A percentile compares a stretch with the other conserved stretches of the same genome.
Evolutionary conservation across 2,888 invertebrate species (phyloP).

Genomic region (Agonopterix subpropinquella): DNA sequence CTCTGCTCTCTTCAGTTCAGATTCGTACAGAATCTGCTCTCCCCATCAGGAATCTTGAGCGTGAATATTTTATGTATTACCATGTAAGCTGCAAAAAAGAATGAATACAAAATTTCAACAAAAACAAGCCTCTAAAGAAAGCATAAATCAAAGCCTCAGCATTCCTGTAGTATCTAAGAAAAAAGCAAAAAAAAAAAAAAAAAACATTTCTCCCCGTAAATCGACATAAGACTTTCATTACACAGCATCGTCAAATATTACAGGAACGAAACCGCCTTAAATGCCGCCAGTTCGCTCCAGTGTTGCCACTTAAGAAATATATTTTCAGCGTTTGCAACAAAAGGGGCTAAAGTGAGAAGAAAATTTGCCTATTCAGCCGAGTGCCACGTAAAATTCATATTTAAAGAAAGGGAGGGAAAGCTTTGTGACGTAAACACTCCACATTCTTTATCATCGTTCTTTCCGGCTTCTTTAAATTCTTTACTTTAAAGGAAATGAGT

Average conservation of each 20-base stretch:
- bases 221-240: slow-evolving; percentile 9
- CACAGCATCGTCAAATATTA: slow-evolving; percentile 7
- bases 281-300: slow-evolving; percentile 7
- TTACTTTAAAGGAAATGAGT: neutral
- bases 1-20: no score
- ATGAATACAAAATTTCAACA: no score
- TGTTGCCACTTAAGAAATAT: slow-evolving; percentile 19
- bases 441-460: neutral
- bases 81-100: no score
- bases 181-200: neutral
- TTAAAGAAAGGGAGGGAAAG: slow-evolving; percentile 12
- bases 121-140: no score
- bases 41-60: no score
- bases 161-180: no score
- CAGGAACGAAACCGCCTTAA: slow-evolving; percentile 2
- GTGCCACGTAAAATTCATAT: slow-evolving; percentile 18
- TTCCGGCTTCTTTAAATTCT: neutral
- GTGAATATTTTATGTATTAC: no score
- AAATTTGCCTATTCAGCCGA: slow-evolving; percentile 20
- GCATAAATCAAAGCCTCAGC: no score
- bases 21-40: no score
- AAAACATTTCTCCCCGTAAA: slow-evolving; percentile 6
- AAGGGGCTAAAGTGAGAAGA: slow-evolving; percentile 16
- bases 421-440: slow-evolving; percentile 7
- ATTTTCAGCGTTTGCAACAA: slow-evolving; percentile 15